Percentiles rank a stretch among this genome's conserved stretches.
These are phyloP conservation scores for Ranitomeya imitator DNA, from an alignment of 2,113 vertebrate genomes.

Conservation along the genomic window DNA sequence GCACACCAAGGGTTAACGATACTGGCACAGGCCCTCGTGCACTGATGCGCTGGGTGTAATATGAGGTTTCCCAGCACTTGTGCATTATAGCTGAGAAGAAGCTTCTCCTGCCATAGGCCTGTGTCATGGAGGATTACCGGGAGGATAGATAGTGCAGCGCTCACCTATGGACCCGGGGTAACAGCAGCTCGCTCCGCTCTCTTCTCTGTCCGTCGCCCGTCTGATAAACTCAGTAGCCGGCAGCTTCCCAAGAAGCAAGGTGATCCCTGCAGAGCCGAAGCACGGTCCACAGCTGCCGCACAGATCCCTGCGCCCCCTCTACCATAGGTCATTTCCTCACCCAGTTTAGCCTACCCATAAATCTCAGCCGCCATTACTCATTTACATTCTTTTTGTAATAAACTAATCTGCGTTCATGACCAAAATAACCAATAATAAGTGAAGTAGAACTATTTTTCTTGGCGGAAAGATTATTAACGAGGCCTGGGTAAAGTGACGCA, in stretches of 20 bases:
- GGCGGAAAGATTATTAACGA: not conserved
- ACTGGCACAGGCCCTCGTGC: too few species aligned
- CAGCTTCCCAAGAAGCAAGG: conserved; percentile 6
- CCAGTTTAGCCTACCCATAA: not conserved
- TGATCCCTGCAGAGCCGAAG: conserved; percentile 43
- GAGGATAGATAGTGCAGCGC: too few species aligned
- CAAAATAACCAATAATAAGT: too few species aligned
- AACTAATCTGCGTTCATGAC: too few species aligned
- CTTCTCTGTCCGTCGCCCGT: not conserved
- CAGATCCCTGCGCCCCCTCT: conserved; percentile 25
- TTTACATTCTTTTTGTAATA: not conserved
- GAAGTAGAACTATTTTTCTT: conserved; percentile 17
- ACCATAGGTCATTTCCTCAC: not conserved
- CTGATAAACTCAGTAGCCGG: conserved; percentile 14
- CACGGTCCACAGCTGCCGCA: conserved; percentile 39
- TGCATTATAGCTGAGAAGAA: too few species aligned
- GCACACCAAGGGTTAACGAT: too few species aligned
- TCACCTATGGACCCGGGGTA: not conserved
- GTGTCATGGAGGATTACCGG: too few species aligned
- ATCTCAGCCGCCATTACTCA: not conserved
- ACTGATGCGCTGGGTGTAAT: too few species aligned
- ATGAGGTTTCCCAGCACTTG: too few species aligned
- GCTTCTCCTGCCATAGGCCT: too few species aligned
- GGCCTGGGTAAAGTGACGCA: conserved; percentile 2
- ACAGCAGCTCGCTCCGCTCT: not conserved